These are phyloP conservation scores for Melanotaenia trifasciata DNA, from an alignment of 2,797 vertebrate genomes.

Conservation along the genomic window DNA sequence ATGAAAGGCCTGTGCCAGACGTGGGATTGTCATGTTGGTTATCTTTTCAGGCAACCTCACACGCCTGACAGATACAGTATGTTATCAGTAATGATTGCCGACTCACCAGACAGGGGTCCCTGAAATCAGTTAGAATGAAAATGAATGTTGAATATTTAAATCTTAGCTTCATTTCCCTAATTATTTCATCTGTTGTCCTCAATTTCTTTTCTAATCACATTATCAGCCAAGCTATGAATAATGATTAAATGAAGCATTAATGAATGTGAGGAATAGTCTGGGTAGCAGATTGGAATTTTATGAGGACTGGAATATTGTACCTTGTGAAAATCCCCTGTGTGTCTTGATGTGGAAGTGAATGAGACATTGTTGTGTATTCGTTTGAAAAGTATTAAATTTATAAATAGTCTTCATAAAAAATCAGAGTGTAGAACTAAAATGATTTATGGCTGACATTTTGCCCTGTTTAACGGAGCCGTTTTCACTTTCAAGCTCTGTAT, in stretches of 20 bases:
- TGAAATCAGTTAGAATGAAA: conserved; percentile 45
- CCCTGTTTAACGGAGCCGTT: conserved; percentile 34
- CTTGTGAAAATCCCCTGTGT: conserved; percentile 56
- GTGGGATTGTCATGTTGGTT: conserved; percentile 29
- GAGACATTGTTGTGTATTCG: conserved; percentile 43
- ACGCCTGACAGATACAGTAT: conserved; percentile 22
- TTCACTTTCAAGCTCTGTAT: conserved; percentile 41
- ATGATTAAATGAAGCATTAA: conserved; percentile 71
- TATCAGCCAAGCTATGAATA: conserved; percentile 75
- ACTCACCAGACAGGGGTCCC: conserved; percentile 23
- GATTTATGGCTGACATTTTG: conserved; percentile 52
- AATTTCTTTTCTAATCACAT: conserved; percentile 73
- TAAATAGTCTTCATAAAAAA: conserved; percentile 37
- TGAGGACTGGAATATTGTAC: conserved; percentile 58
- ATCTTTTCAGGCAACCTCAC: conserved; percentile 39
- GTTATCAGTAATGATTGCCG: conserved; percentile 24
- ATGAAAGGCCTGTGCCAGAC: conserved; percentile 38
- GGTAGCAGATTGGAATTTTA: conserved; percentile 68
- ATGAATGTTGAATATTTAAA: conserved; percentile 67
- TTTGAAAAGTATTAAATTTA: conserved; percentile 49
- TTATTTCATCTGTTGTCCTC: conserved; percentile 69
- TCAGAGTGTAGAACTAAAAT: conserved; percentile 46
- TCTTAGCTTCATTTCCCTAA: conserved; percentile 65
- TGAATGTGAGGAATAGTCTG: conserved; percentile 60
- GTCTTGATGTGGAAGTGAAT: conserved; percentile 68